Base-by-base conservation (phyloP, 2,797 vertebrate genomes). In the Tadarida brasiliensis region DNA sequence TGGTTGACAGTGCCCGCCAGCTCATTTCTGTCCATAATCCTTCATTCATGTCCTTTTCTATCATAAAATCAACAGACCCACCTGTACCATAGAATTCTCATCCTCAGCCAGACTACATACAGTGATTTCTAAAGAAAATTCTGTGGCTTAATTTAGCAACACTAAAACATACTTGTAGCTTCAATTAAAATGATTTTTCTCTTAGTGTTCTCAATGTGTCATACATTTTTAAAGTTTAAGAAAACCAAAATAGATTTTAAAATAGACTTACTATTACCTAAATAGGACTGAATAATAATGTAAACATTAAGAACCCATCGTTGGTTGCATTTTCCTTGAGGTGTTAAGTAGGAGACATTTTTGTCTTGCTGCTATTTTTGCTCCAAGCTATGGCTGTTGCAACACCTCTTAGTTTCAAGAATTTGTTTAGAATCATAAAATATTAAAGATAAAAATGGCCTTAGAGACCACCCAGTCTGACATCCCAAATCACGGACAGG, bases 261-360 rank as follows among this genome's bases (percentile, higher is more conserved):
- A 96, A 95, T 94, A 95, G 94, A 93, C 87, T 96, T 96, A 97
- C 94, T 97, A 97, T 96, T 97, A 97, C 88, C 77, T 96, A 97
- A 97, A 87, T 94, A 71, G 86, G 57, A 92, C 70, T 92, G 83
- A 91, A 92, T 94, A 88, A 68, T 97, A 97, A 97, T 90, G 28
- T 95, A 96, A 97, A 97, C 95, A 95, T 96, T 91, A 91, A 94
- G 97, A 96, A 93, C 47, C 16, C 71, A 73, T 91, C 90, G 80
- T 70, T 88, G 61, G 83, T 94, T 91, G 61, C 80, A 70, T 96
- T 96, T 96, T 94, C 83, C 70, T 97, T 93, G 94, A 96, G 96
- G 91, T 96, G 92, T 95, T 96, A 96, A 94, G 86, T 70, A 96
- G 87, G 80, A 97, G 94, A 92, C 91, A 93, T 96, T 95, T 97